Evolutionary conservation across 2,888 invertebrate genomes (phyloP).

Genomic region (Kryphioiulus occultus): DNA sequence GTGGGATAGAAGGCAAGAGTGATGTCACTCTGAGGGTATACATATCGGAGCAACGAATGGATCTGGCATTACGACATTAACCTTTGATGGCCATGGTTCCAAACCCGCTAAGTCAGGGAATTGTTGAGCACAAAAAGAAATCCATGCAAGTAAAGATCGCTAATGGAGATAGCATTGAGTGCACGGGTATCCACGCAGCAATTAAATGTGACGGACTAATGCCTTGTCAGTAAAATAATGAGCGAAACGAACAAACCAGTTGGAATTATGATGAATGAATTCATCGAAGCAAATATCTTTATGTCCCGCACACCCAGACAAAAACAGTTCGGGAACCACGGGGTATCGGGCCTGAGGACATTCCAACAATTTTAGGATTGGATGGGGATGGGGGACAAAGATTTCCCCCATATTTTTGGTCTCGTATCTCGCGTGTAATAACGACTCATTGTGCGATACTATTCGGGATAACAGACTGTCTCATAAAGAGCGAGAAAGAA

Average conservation of each 20-base stretch:
- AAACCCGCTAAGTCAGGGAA: constrained; percentile 25
- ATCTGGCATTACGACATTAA: not conserved
- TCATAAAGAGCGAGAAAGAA: not conserved
- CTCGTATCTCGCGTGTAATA: not conserved
- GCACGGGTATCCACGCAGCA: not conserved
- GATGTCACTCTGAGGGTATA: not conserved
- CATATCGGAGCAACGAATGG: not conserved
- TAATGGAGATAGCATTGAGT: not conserved
- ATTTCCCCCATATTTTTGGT: not conserved
- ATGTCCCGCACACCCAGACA: not conserved
- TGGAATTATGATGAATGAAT: constrained; percentile 3
- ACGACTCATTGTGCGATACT: not conserved
- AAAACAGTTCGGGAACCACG: not conserved
- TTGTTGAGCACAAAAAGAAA: not conserved
- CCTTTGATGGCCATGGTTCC: not conserved
- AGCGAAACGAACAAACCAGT: not conserved
- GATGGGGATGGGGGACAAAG: not conserved
- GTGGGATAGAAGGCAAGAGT: constrained; percentile 7
- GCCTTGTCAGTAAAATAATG: constrained; percentile 16
- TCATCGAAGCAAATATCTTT: not conserved
- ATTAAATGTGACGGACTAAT: not conserved
- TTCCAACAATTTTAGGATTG: not conserved
- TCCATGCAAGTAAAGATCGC: not conserved
- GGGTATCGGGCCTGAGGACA: not conserved
- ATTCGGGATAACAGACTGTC: not conserved